Evolutionary conservation across 1,140 invertebrate species (phyloP).

Genomic region (Heliconius melpomene): DNA sequence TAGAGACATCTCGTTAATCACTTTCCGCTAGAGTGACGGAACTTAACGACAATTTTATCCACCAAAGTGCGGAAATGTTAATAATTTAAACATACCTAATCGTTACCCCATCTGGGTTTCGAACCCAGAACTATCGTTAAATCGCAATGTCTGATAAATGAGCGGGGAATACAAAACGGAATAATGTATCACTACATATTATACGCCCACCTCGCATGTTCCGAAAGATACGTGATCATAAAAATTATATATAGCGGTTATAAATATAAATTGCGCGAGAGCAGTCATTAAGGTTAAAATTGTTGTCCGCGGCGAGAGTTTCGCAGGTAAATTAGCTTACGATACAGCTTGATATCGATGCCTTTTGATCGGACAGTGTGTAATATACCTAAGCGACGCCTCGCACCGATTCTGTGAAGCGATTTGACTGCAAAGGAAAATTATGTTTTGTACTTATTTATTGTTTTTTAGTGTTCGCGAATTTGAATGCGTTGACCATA

Average conservation of each 20-base stretch:
- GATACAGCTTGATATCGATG: constrained; percentile 1
- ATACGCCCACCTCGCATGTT: neutral
- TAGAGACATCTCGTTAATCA: no score
- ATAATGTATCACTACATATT: neutral
- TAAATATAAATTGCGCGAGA: constrained; percentile 21
- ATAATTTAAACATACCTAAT: no score
- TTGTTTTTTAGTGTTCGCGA: neutral
- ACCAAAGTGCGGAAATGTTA: no score
- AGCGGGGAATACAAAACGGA: neutral
- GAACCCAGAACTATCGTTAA: no score
- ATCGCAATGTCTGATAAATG: no score
- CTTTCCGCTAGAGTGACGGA: no score
- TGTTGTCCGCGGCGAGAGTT: constrained; percentile 20
- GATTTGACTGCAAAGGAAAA: neutral
- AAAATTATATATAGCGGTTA: neutral
- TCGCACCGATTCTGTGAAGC: neutral
- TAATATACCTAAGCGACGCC: constrained; percentile 16
- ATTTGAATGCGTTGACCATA: no score
- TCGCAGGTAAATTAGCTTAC: constrained; percentile 22
- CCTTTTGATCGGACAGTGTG: constrained; percentile 4
- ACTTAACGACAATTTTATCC: no score
- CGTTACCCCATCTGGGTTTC: no score
- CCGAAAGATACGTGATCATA: neutral
- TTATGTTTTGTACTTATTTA: neutral
- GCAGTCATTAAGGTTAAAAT: constrained; percentile 19